Percentiles rank a stretch among this genome's conserved stretches.
Conservation (phyloP, 2,797 vertebrate species). For the Falco biarmicus region DNA sequence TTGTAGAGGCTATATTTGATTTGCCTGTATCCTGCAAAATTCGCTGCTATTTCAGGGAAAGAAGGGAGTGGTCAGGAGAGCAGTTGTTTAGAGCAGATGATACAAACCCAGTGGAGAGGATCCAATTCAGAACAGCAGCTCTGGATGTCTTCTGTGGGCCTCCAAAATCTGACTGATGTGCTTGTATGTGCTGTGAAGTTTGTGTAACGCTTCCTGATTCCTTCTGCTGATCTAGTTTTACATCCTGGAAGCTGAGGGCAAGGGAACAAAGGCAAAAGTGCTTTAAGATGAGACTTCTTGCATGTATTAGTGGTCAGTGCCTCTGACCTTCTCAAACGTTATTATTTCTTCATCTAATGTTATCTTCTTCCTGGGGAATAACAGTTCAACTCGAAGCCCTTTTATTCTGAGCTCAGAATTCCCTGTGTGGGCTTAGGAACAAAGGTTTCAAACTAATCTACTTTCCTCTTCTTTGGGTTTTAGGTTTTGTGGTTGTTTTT, state of each 20-base stretch:
- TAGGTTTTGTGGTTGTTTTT: neutral
- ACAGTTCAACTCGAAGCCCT: neutral
- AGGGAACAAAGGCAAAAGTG: neutral
- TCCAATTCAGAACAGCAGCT: neutral
- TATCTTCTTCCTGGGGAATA: neutral
- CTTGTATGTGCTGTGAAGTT: neutral
- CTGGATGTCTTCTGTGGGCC: neutral
- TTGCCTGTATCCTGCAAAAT: neutral
- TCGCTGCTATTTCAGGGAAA: neutral
- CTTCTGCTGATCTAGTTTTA: neutral
- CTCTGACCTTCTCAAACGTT: neutral
- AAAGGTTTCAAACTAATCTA: neutral
- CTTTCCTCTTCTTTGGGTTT: neutral
- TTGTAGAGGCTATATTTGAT: neutral
- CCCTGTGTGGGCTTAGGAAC: neutral
- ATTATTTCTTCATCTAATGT: neutral
- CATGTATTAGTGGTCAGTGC: neutral
- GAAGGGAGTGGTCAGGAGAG: neutral
- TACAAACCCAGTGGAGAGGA: too few relatives aligned
- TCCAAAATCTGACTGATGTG: neutral
- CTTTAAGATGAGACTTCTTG: neutral
- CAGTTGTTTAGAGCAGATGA: neutral
- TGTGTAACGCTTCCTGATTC: neutral
- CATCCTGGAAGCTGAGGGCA: neutral
- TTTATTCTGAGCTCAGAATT: neutral